These are phyloP conservation scores for Atrichornis clamosus DNA, from an alignment of 2,113 vertebrate species.

Conservation along the genomic window DNA sequence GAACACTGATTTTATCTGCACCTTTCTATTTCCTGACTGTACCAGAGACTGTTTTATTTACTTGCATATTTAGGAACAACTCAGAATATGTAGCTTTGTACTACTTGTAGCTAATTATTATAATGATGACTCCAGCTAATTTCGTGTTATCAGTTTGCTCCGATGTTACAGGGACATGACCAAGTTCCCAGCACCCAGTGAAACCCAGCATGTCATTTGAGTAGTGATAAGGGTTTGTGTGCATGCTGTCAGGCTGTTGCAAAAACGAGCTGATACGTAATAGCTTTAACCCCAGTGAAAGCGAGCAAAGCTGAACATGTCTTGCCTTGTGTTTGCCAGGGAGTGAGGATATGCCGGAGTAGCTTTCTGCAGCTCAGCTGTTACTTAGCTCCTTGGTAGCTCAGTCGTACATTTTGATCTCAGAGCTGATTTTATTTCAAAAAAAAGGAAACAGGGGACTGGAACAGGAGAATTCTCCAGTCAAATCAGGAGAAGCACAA, in stretches of 20 bases:
- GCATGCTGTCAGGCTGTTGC: not conserved
- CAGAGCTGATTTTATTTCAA: conserved; percentile 2
- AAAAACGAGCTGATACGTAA: not conserved
- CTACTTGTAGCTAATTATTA: not conserved
- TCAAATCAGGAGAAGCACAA: not conserved
- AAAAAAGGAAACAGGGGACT: not conserved
- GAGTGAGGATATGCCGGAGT: not conserved
- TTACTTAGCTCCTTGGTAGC: not conserved
- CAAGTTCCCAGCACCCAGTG: not conserved
- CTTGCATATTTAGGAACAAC: not conserved
- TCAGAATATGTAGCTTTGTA: not conserved
- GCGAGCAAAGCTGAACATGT: not conserved
- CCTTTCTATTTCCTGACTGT: not conserved
- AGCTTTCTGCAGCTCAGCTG: not conserved
- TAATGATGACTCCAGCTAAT: not conserved
- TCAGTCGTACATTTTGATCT: not conserved
- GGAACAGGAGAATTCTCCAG: not conserved
- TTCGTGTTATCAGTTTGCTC: not conserved
- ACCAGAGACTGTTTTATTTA: not conserved
- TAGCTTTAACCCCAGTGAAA: not conserved
- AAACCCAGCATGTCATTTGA: not conserved
- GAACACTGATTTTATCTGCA: not conserved
- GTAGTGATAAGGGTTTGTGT: not conserved
- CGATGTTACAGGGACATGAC: not conserved
- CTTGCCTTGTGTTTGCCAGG: not conserved